Conservation (phyloP, 2,888 invertebrate genomes). For the Nemapogon koenigi region DNA sequence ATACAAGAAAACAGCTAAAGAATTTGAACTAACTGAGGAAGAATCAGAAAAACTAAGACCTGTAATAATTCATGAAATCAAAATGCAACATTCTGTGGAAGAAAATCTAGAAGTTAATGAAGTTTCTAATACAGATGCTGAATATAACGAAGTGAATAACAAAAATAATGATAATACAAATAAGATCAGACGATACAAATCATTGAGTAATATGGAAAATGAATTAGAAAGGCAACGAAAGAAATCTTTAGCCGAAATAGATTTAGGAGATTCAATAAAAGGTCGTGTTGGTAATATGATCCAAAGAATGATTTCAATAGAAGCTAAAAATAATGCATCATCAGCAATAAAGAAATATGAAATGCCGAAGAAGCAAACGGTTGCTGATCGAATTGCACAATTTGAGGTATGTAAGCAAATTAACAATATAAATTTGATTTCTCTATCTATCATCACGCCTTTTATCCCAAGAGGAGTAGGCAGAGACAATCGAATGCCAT, state of each 20-base stretch:
- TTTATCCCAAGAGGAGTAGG: too few species aligned
- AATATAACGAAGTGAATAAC: neutral
- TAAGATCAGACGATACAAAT: neutral
- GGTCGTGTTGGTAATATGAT: constrained; percentile 36
- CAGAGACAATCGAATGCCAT: too few species aligned
- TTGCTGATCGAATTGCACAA: constrained; percentile 41
- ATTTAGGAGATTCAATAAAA: constrained; percentile 31
- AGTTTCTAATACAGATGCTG: neutral
- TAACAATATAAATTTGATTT: too few species aligned
- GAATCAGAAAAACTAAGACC: constrained; percentile 10
- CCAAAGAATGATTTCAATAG: constrained; percentile 34
- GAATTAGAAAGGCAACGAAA: constrained; percentile 13
- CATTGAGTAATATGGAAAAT: constrained; percentile 1
- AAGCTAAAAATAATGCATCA: constrained; percentile 22
- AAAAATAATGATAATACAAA: neutral
- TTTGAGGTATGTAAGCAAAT: constrained; percentile 48
- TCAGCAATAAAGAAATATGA: neutral
- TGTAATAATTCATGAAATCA: constrained; percentile 12
- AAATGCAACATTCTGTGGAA: constrained; percentile 10
- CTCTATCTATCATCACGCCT: too few species aligned
- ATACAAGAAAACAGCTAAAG: constrained; percentile 12
- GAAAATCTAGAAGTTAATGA: neutral
- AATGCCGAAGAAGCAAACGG: constrained; percentile 33
- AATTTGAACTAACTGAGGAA: constrained; percentile 15
- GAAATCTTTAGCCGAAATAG: constrained; percentile 35